phyloP scores from a whole-genome alignment of 2,888 invertebrate species.

The Protonemura montana region DNA sequence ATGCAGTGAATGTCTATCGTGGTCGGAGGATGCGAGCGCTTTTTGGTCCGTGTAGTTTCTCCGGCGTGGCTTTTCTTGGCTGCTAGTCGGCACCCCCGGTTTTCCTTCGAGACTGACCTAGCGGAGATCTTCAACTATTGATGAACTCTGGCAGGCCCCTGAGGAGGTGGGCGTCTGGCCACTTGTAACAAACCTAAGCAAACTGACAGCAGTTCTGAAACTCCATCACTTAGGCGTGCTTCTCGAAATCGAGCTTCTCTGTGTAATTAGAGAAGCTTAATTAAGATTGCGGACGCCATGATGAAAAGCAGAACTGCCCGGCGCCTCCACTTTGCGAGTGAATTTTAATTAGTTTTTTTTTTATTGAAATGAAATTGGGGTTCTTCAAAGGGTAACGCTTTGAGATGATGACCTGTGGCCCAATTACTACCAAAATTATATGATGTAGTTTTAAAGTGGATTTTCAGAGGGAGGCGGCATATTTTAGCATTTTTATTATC shows the following conservation, averaged over 20 bases:
- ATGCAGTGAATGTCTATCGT: conserved; percentile 19
- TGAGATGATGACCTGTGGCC: background rate
- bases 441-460: background rate
- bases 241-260: background rate
- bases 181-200: background rate
- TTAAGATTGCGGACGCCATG: background rate
- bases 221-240: background rate
- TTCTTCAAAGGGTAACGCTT: background rate
- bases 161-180: background rate
- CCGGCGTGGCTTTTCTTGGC: background rate
- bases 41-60: background rate
- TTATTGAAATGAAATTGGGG: background rate
- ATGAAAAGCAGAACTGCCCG: background rate
- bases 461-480: background rate
- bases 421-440: background rate
- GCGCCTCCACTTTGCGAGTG: background rate
- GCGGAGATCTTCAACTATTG: background rate
- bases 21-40: background rate
- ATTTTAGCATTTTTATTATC: background rate
- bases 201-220: background rate
- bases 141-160: background rate
- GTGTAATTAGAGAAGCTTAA: background rate
- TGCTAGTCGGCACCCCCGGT: background rate
- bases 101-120: background rate
- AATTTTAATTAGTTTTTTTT: background rate